Conservation (phyloP, 2,888 invertebrate genomes). For the Teinopalpus imperialis region DNA sequence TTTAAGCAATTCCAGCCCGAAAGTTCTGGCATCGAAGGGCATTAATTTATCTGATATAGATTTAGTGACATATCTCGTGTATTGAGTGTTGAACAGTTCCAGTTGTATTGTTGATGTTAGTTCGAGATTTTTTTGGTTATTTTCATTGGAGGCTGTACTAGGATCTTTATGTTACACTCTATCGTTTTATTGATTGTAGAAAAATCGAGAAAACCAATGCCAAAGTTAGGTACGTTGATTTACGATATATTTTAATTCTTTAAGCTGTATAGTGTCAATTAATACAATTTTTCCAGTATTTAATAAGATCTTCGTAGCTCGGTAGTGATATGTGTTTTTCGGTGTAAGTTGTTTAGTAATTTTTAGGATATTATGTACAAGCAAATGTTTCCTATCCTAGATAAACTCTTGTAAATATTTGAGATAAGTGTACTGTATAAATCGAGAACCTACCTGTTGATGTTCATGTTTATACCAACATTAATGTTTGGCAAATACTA, state of each 20-base stretch:
- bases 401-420: conserved; percentile 70
- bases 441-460: conserved; percentile 77
- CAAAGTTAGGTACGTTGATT: conserved; percentile 82
- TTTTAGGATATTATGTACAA: conserved; percentile 70
- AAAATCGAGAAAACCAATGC: conserved; percentile 76
- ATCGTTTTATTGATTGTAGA: conserved; percentile 72
- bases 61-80: conserved; percentile 73
- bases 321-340: conserved; percentile 64
- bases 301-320: conserved; percentile 74
- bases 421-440: conserved; percentile 67
- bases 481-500: conserved; percentile 50
- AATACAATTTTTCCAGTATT: conserved; percentile 74
- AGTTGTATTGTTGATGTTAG: conserved; percentile 74
- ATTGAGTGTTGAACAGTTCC: conserved; percentile 56
- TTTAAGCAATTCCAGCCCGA: conserved; percentile 70
- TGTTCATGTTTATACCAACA: conserved; percentile 73
- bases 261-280: conserved; percentile 81
- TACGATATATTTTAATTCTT: conserved; percentile 68
- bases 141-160: conserved; percentile 52
- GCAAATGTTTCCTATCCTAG: conserved; percentile 80
- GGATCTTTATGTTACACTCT: conserved; percentile 61
- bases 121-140: conserved; percentile 55
- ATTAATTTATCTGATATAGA: conserved; percentile 62
- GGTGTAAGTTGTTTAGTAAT: conserved; percentile 71
- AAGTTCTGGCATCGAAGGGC: conserved; percentile 64